These are phyloP conservation scores for Pimephales promelas DNA, from an alignment of 2,113 vertebrate species.

Conservation along the genomic window DNA sequence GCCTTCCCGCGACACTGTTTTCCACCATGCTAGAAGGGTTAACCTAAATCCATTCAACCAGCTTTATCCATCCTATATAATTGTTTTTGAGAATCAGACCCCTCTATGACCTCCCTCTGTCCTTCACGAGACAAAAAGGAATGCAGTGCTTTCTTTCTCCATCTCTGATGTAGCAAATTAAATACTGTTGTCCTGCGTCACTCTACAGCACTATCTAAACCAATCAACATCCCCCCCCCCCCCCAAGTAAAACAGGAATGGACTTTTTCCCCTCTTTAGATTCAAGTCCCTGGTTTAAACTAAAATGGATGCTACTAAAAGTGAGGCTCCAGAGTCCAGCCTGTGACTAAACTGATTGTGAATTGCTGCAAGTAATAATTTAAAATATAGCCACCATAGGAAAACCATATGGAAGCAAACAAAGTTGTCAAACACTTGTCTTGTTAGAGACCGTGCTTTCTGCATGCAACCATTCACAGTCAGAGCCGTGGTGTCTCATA, in stretches of 20 bases:
- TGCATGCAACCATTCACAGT: neutral
- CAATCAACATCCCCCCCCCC: too few species aligned
- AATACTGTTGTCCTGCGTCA: neutral
- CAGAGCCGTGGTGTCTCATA: neutral
- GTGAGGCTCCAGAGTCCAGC: neutral
- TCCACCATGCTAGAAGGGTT: neutral
- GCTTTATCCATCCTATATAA: neutral
- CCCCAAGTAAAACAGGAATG: neutral
- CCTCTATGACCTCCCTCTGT: neutral
- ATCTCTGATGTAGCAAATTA: conserved; percentile 10
- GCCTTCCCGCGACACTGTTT: neutral
- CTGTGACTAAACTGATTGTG: neutral
- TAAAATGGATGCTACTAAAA: neutral
- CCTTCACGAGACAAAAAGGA: conserved; percentile 17
- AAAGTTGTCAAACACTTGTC: neutral
- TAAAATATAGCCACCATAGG: too few species aligned
- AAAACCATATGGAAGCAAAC: neutral
- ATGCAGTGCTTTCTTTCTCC: neutral
- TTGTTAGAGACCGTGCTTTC: neutral
- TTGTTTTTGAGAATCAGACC: conserved; percentile 12
- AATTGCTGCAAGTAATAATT: neutral
- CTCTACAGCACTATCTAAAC: neutral
- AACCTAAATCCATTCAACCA: conserved; percentile 22
- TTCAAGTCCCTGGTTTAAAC: neutral
- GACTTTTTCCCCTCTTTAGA: neutral